Evolutionary conservation across 1,140 invertebrate genomes (phyloP), one percentile per base, ranked within the genome.

Genomic region (Neodiprion pinetum): DNA sequence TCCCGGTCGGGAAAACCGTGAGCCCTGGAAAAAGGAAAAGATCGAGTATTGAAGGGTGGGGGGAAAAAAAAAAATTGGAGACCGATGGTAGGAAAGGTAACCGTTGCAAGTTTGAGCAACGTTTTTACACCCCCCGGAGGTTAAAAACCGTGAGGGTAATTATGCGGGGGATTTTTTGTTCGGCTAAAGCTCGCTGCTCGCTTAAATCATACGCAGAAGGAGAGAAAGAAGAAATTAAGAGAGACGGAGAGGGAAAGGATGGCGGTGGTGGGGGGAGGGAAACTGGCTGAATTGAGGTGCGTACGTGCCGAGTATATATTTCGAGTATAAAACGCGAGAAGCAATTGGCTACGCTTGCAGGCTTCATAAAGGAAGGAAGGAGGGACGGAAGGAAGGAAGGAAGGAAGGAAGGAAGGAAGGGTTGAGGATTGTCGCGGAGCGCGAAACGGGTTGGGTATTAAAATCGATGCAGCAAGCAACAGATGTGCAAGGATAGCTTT

Each of bases 401-500:
- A 47, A 12, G 48, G 67, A n/a, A 23, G 2, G 70, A 14, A 48
- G 47, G 12, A 5, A 53, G 17, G 70, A 12, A 21, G 53, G 49
- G 61, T 70, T 71, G 71, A 17, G 53, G 53, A 5, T 61, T 61
- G 53, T 61, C 53, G 69, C 75, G 70, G 74, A 61, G 76, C 79
- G 74, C 70, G 79, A 76, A 77, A 78, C 78, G n/a, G 53, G n/a
- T 61, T 12, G 9, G 80, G 82, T 86, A 87, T 86, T 87, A 87
- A 87, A 87, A 87, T 87, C 85, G 84, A 86, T 84, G 84, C 74
- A 72, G 73, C 28, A 40, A 84, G 85, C 81, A 86, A 87, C 86
- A 86, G 84, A 86, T 87, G 85, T 84, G 80, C 79, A 70, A 71
- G 71, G 84, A 86, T 85, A 86, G 85, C 79, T 87, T 87, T 86